These are phyloP conservation scores for Echinops telfairi DNA, from an alignment of 2,113 vertebrate genomes.

Conservation along the genomic window DNA sequence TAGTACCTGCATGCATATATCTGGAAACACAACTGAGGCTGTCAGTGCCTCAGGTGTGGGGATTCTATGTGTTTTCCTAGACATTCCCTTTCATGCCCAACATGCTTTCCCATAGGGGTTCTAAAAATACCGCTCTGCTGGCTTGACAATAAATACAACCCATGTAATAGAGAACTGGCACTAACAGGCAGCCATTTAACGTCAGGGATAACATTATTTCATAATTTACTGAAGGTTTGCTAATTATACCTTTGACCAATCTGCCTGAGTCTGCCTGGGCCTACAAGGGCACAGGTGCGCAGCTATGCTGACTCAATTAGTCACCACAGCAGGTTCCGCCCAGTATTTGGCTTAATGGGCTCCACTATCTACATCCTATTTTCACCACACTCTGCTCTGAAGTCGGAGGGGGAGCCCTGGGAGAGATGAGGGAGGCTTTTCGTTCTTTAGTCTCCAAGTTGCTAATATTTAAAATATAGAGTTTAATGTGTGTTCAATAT, in stretches of 20 bases:
- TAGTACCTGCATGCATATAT: background rate
- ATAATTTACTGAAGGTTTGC: too few species aligned
- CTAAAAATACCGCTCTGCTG: background rate
- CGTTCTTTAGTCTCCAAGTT: slow-evolving; percentile 3
- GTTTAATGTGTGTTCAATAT: background rate
- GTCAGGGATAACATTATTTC: background rate
- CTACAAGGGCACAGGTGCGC: background rate
- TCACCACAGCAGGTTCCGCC: background rate
- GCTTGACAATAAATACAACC: background rate
- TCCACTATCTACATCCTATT: background rate
- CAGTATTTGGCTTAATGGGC: background rate
- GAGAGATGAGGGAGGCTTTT: background rate
- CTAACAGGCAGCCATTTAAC: slow-evolving; percentile 13
- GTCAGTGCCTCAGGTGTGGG: background rate
- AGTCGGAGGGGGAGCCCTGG: background rate
- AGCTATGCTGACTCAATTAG: background rate
- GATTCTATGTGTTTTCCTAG: background rate
- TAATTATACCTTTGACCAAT: background rate
- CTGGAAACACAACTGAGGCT: background rate
- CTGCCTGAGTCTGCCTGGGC: background rate
- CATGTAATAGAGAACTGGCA: background rate
- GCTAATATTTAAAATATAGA: background rate
- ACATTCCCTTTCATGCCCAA: background rate
- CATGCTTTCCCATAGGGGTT: background rate
- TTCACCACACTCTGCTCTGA: background rate